Percentiles rank a stretch among this genome's conserved stretches.
These are phyloP conservation scores for Apis mellifera DNA, from an alignment of 1,140 invertebrate species.

Conservation along the genomic window Amel_HAv3.1 CM009934.2:10867001-10867500, in stretches of 20 bases:
- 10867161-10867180: background rate
- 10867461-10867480: background rate
- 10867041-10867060: slow-evolving; percentile 34
- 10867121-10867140: background rate
- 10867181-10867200: background rate
- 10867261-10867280: background rate
- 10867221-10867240: slow-evolving; percentile 9
- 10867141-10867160: background rate
- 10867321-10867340: background rate
- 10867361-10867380: background rate
- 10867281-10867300: slow-evolving; percentile 6
- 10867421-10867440: background rate
- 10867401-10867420: too few relatives aligned
- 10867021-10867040: background rate
- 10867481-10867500: too few relatives aligned
- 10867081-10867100: slow-evolving; percentile 3
- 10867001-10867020: too few relatives aligned
- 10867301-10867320: slow-evolving; percentile 8
- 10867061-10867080: background rate
- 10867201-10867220: background rate
- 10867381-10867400: too few relatives aligned
- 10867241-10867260: background rate
- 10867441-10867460: slow-evolving; percentile 3
- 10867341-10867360: background rate
- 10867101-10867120: slow-evolving; percentile 4